These are phyloP conservation scores for Parapristionchus giblindavisi DNA, from an alignment of 2,888 invertebrate genomes.

Conservation along the genomic window DNA sequence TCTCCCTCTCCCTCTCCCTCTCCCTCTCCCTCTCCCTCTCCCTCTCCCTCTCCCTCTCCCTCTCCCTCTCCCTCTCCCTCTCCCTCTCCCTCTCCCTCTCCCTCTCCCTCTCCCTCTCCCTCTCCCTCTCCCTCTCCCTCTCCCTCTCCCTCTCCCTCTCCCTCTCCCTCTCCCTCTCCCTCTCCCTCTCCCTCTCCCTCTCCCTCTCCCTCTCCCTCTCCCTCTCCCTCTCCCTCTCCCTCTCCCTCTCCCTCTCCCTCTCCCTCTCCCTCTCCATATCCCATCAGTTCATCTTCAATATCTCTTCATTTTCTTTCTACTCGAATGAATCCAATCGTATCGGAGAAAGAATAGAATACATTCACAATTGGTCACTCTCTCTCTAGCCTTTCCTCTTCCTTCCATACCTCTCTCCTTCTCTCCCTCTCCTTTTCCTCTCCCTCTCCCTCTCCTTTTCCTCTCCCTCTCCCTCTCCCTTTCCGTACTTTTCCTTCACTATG, in stretches of 20 bases:
- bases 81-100: slow-evolving; percentile 11
- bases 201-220: slow-evolving; percentile 10
- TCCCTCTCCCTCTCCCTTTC: slow-evolving; percentile 5
- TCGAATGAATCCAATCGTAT: not conserved
- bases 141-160: not conserved
- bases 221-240: not conserved
- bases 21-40: slow-evolving; percentile 4
- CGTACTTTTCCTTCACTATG: not conserved
- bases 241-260: slow-evolving; percentile 11
- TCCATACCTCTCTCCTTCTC: not conserved
- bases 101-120: not conserved
- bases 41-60: not conserved
- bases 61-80: slow-evolving; percentile 9
- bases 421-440: slow-evolving; percentile 1
- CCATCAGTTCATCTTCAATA: slow-evolving; percentile 27
- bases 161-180: not conserved
- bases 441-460: slow-evolving; percentile 1
- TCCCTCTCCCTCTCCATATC: slow-evolving; percentile 4
- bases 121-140: not conserved
- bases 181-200: slow-evolving; percentile 14
- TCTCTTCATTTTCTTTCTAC: slow-evolving; percentile 11
- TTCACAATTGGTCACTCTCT: no score
- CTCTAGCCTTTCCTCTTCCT: not conserved
- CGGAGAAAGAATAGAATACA: slow-evolving; percentile 22
- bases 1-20: not conserved